Conservation (phyloP, 2,797 vertebrate species). For the Valencia hispanica region DNA sequence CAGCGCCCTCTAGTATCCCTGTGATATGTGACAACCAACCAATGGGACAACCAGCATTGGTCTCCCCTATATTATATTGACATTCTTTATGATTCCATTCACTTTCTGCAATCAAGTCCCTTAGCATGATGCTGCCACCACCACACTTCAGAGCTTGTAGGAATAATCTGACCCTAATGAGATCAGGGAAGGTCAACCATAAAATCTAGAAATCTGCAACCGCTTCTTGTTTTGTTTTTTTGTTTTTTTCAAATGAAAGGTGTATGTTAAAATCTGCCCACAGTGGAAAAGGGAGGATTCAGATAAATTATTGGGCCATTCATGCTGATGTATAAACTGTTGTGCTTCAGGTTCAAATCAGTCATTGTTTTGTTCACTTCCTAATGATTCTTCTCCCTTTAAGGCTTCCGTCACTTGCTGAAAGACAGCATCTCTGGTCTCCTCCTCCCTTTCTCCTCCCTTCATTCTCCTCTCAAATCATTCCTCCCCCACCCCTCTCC, state of each 20-base stretch:
- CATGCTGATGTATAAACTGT: neutral
- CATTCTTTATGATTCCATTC: no score
- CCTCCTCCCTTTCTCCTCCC: conserved; percentile 47
- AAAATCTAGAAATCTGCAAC: neutral
- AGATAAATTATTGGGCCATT: neutral
- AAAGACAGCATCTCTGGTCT: conserved; percentile 48
- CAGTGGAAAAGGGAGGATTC: neutral
- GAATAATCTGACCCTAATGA: neutral
- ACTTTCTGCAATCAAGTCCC: no score
- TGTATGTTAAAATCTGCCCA: neutral
- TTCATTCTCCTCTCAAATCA: conserved; percentile 33
- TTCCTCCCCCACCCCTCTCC: conserved; percentile 24
- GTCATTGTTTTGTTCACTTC: neutral
- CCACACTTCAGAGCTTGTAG: no score
- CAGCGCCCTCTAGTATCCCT: no score
- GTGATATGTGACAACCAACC: no score
- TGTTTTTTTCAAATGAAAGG: neutral
- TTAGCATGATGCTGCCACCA: neutral
- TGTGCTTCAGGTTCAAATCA: neutral
- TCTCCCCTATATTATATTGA: no score
- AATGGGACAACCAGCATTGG: no score
- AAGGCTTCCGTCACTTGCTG: conserved; percentile 54
- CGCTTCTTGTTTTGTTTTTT: neutral
- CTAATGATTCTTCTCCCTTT: conserved; percentile 56
- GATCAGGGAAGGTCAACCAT: neutral